These are phyloP conservation scores for Lonchura striata DNA, from an alignment of 2,113 vertebrate species.

Conservation along the genomic window DNA sequence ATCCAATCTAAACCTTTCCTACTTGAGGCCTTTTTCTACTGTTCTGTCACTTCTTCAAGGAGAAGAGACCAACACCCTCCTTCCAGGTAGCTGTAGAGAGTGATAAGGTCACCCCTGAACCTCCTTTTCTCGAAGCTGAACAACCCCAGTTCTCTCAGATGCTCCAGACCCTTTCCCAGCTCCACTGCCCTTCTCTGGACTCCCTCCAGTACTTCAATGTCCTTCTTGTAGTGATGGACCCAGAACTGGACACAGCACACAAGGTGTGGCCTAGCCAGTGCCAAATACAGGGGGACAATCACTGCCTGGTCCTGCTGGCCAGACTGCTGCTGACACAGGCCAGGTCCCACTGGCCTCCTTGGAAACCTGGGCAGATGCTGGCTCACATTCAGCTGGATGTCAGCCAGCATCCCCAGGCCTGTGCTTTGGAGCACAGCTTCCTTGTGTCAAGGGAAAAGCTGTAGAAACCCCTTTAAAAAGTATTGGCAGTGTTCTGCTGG, in stretches of 20 bases:
- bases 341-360: background rate
- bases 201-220: background rate
- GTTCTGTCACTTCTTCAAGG: background rate
- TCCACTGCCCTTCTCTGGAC: background rate
- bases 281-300: too few relatives aligned
- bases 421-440: background rate
- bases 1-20: background rate
- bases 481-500: background rate
- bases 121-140: background rate
- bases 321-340: background rate
- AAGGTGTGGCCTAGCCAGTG: background rate
- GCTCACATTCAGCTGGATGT: background rate
- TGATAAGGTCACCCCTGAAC: accelerated
- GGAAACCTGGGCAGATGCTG: background rate
- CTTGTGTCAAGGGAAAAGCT: background rate
- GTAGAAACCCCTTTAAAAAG: background rate
- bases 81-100: background rate
- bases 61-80: background rate
- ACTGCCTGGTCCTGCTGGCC: background rate
- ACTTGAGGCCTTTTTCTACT: background rate
- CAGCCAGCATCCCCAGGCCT: background rate
- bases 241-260: background rate
- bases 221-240: background rate
- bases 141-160: too few relatives aligned
- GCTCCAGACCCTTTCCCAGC: background rate